phyloP scores from a whole-genome alignment of 1,140 invertebrate species.

The Olivierus martensii region DNA sequence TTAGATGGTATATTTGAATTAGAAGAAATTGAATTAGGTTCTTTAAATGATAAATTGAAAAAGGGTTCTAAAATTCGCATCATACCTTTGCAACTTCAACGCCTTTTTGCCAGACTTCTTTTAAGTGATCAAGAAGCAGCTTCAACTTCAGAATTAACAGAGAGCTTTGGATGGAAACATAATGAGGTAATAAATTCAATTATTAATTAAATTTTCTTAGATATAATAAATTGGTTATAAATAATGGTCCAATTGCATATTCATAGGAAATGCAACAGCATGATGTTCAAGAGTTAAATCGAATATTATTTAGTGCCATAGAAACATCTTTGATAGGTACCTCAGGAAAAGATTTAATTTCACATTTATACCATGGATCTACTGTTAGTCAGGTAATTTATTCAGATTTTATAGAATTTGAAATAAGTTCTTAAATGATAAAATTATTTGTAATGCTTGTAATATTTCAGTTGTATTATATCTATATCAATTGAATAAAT shows the following conservation, averaged over 20 bases:
- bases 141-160: constrained; percentile 12
- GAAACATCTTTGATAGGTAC: constrained; percentile 14
- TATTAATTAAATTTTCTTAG: background rate
- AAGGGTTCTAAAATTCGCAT: constrained; percentile 7
- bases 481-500: too few species aligned
- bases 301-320: constrained; percentile 57
- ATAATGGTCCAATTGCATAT: background rate
- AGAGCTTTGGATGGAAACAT: constrained; percentile 16
- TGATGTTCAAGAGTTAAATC: constrained; percentile 79
- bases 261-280: constrained; percentile 57
- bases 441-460: too few species aligned
- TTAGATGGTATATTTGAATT: constrained; percentile 11
- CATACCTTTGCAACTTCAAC: constrained; percentile 15
- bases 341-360: constrained; percentile 12
- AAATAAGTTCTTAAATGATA: too few species aligned
- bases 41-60: constrained; percentile 2
- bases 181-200: constrained; percentile 5
- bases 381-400: constrained; percentile 11
- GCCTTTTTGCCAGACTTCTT: constrained; percentile 11
- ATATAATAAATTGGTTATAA: background rate
- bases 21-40: constrained; percentile 11
- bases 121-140: constrained; percentile 11
- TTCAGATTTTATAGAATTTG: background rate
- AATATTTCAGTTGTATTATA: too few species aligned
- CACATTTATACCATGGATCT: constrained; percentile 12